Evolutionary conservation across 2,888 invertebrate species (phyloP), one percentile per base, ranked within the genome.

Genomic region (Eulithis testata): DNA sequence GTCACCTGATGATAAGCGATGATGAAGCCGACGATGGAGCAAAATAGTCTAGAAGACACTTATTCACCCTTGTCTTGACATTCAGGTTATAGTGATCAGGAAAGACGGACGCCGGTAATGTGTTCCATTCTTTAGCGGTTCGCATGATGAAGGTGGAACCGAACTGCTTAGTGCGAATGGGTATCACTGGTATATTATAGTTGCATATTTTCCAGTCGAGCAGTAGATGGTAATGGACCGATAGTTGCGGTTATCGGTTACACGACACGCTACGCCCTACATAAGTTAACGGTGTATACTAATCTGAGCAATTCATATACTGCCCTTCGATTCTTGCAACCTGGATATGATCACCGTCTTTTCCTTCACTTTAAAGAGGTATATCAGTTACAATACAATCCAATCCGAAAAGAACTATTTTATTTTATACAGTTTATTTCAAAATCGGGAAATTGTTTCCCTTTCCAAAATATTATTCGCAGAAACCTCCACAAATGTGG

Each of bases 211-310:
- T 68, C 57, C 59, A 60, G 37, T 14, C 51, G 63, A 57, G 53
- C 50, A 60, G 64, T 51, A 71, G 68, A 27, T 65, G 66, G 71
- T 65, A 66, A 65, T 66, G 68, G 63, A 59, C 53, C 66, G 64
- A 69, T 68, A 53, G 65, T 27, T 72, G 72, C 53, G 72, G 72
- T 72, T 70, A 66, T 72, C 66, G 65, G 70, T 68, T 57, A 70
- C 63, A 57, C 52, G 70, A 70, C 69, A 66, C 66, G 62, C 53
- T 51, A 47, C 56, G 66, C 47, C 63, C 63, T 62, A 62, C 52
- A 59, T 66, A 58, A 51, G 51, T 60, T 63, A 59, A 60, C 60
- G 63, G 60, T 60, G 56, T 40, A 36, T 43, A 58, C 43, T 40
- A 51, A 51, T 43, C 59, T 44, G 31, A n/a, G 43, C 59, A 44